phyloP scores from a whole-genome alignment of 2,888 invertebrate species.

The Orthosia gothica region DNA sequence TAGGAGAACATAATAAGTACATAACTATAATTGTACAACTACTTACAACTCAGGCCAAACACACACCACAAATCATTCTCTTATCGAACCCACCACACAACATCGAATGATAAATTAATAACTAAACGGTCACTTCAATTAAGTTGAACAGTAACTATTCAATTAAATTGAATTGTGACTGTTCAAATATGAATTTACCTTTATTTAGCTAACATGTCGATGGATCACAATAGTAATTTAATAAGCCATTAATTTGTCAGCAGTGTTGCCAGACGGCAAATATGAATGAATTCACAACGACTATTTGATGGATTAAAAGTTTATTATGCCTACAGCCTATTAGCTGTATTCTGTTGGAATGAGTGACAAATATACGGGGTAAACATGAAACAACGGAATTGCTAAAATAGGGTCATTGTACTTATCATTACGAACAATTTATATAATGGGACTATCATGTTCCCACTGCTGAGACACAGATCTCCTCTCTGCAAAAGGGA shows the following conservation, averaged over 20 bases:
- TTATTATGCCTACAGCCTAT: background rate
- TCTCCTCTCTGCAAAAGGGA: no score
- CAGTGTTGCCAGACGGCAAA: slow-evolving; percentile 41
- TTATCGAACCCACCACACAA: no score
- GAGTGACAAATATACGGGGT: background rate
- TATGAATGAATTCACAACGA: slow-evolving; percentile 21
- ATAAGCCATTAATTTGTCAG: slow-evolving; percentile 69
- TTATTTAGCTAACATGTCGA: slow-evolving; percentile 51
- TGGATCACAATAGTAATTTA: slow-evolving; percentile 67
- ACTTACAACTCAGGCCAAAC: no score
- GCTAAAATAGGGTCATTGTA: no score
- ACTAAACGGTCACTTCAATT: slow-evolving; percentile 37
- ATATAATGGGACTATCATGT: no score
- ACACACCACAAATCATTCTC: slow-evolving; percentile 5
- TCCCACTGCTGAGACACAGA: no score
- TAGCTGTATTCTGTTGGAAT: background rate
- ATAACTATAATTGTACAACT: no score
- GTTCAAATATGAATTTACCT: slow-evolving; percentile 46
- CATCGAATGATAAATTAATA: slow-evolving; percentile 39
- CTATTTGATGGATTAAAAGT: slow-evolving; percentile 39
- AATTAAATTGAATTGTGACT: slow-evolving; percentile 32
- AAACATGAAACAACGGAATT: no score
- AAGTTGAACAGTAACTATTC: slow-evolving; percentile 28
- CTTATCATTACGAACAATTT: no score
- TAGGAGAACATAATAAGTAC: no score